phyloP scores from a whole-genome alignment of 2,797 vertebrate species.

The Caiman crocodilus region DNA sequence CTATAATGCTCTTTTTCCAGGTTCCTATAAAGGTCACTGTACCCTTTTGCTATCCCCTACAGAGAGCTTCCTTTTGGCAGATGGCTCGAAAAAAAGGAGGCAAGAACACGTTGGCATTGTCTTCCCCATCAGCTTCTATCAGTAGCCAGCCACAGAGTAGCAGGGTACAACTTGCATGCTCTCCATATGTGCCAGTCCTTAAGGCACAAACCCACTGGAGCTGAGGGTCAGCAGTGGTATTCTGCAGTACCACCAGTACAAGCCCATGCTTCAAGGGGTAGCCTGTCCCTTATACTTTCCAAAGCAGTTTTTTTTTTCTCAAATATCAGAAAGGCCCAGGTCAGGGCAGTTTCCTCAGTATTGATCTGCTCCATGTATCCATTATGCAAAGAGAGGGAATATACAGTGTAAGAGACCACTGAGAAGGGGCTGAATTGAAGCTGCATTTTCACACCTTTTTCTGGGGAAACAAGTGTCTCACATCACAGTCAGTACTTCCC shows the following conservation, averaged over 20 bases:
- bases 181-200: background rate
- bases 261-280: background rate
- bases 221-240: background rate
- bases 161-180: background rate
- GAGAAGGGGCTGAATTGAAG: background rate
- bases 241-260: background rate
- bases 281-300: background rate
- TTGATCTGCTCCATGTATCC: background rate
- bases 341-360: background rate
- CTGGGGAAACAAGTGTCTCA: background rate
- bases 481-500: background rate
- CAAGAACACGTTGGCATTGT: background rate
- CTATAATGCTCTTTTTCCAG: background rate
- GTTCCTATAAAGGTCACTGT: background rate
- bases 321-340: background rate
- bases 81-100: background rate
- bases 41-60: too few relatives aligned
- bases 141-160: background rate
- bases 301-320: background rate
- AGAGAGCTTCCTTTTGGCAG: background rate
- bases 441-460: background rate
- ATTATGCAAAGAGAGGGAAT: background rate
- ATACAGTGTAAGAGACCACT: background rate
- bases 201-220: too few relatives aligned
- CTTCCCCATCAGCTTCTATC: background rate